Conservation (phyloP, 2,888 invertebrate species). For the Lucinisca nassula region DNA sequence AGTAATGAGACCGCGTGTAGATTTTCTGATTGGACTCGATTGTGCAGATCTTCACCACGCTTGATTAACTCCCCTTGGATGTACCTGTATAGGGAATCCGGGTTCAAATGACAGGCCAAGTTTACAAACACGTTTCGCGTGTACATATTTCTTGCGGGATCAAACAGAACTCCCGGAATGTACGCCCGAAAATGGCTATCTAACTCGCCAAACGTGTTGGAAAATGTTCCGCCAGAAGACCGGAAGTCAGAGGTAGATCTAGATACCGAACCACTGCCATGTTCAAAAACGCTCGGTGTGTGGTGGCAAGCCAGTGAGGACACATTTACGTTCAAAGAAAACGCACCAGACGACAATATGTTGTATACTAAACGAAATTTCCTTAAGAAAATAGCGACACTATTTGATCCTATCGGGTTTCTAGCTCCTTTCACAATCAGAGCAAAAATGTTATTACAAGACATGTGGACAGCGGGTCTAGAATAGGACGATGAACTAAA, state of each 20-base stretch:
- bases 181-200: constrained; percentile 54
- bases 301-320: background rate
- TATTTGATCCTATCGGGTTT: constrained; percentile 83
- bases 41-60: background rate
- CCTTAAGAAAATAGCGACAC: constrained; percentile 67
- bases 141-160: constrained; percentile 1
- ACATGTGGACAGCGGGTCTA: constrained; percentile 72
- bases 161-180: constrained; percentile 42
- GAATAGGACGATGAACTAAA: constrained; percentile 79
- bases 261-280: background rate
- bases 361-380: constrained; percentile 73
- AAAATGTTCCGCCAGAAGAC: constrained; percentile 48
- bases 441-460: constrained; percentile 77
- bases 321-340: background rate
- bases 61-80: constrained; percentile 56
- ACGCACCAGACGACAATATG: background rate
- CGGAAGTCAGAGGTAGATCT: constrained; percentile 1
- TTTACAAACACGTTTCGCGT: background rate
- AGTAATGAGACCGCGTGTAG: background rate
- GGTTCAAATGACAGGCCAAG: background rate
- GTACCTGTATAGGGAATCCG: constrained; percentile 34
- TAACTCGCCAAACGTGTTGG: constrained; percentile 51
- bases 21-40: background rate
- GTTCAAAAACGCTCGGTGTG: constrained; percentile 17
- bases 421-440: constrained; percentile 71